Evolutionary conservation across 1,140 invertebrate species (phyloP), one percentile per base, ranked within the genome.

Genomic region (Eufriesea mexicana): DNA sequence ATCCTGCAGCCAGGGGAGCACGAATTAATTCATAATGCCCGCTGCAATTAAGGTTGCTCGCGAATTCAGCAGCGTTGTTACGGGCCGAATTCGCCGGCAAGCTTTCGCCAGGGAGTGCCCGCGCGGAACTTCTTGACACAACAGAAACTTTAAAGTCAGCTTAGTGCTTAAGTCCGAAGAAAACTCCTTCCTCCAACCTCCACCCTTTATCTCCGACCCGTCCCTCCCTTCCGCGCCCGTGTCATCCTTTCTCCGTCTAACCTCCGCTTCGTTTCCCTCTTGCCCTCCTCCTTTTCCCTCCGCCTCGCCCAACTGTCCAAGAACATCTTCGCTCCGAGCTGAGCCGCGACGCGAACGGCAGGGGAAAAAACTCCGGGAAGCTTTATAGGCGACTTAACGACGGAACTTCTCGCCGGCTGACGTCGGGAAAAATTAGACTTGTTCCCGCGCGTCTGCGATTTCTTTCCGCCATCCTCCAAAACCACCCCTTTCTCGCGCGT

Each of bases 81-180:
- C 79, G 75, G 83, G 78, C 55, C 83, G 72, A 89, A 92, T 90
- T 90, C 85, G 64, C 45, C 72, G 72, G 61, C 59, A 23, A 79
- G 55, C 67, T 86, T 86, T 89, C 74, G 85, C 80, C 71, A 4
- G 59, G 23, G 73, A 82, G 73, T 67, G 73, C 85, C 87, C 80
- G 59, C 80, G 20, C 61, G 77, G 72, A 90, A 91, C 84, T 93
- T 92, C 85, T 90, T 92, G 88, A 88, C 84, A 88, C 87, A 90
- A 86, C 84, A 88, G 72, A 86, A 91, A 90, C 85, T 92, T 91
- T 89, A 82, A 88, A 91, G 88, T 90, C 88, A 90, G 84, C 86
- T 92, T 90, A 90, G 84, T 64, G 72, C 81, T 90, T 82, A 67
- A 86, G 79, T 86, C 85, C 72, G 82, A 80, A 75, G 71, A 74